Evolutionary conservation across 2,888 invertebrate species (phyloP).

Genomic region (Spodoptera exigua): DNA sequence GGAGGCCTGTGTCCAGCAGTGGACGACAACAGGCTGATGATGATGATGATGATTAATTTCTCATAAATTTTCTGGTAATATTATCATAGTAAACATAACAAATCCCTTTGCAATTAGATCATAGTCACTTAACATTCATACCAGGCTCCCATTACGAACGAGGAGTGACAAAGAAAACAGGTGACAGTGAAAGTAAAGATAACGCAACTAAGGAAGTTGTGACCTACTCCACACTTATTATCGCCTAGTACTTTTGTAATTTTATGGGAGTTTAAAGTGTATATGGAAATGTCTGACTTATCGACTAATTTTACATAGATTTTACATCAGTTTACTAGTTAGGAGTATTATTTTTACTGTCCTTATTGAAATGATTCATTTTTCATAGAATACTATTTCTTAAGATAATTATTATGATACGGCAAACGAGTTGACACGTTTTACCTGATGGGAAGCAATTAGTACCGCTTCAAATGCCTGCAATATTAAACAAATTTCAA

Average conservation of each 20-base stretch:
- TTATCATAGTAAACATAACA: neutral
- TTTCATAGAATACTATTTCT: too few relatives aligned
- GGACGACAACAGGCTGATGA: too few relatives aligned
- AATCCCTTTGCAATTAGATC: conserved; percentile 32
- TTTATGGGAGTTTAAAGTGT: neutral
- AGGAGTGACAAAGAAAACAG: conserved; percentile 61
- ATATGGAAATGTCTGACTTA: neutral
- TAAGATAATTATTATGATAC: too few relatives aligned
- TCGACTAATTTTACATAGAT: neutral
- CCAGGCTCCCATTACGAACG: conserved; percentile 18
- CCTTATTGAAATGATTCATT: too few relatives aligned
- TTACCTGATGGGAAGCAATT: too few relatives aligned
- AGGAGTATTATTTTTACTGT: too few relatives aligned
- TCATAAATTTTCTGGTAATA: neutral
- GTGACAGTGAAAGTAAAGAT: conserved; percentile 71
- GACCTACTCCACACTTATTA: conserved; percentile 61
- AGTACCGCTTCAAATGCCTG: too few relatives aligned
- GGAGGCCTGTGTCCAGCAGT: too few relatives aligned
- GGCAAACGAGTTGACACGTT: too few relatives aligned
- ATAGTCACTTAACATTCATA: conserved; percentile 46
- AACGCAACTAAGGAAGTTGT: conserved; percentile 66
- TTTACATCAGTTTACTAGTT: too few relatives aligned
- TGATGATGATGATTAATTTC: too few relatives aligned
- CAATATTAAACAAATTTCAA: too few relatives aligned
- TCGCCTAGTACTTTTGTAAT: conserved; percentile 44